These are phyloP conservation scores for Boloria euphrosyne DNA, from an alignment of 2,888 invertebrate genomes.

Conservation along the genomic window DNA sequence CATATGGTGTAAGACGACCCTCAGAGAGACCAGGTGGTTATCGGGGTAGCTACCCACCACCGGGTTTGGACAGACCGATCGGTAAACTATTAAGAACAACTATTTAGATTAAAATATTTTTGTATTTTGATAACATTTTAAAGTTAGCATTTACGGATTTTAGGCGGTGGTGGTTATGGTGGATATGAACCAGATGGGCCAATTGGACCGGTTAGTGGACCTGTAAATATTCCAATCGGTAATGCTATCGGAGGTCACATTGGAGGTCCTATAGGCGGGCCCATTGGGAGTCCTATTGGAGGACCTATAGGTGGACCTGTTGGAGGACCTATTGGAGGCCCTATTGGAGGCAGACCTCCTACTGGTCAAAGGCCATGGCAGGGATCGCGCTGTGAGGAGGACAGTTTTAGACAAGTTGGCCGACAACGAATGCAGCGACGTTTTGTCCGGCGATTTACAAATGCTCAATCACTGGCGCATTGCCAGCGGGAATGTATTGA, in stretches of 20 bases:
- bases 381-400: constrained; percentile 89
- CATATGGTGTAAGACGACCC: constrained; percentile 64
- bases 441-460: constrained; percentile 88
- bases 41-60: constrained; percentile 74
- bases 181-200: constrained; percentile 72
- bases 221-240: constrained; percentile 49
- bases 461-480: constrained; percentile 88
- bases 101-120: no score
- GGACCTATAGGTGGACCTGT: constrained; percentile 62
- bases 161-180: constrained; percentile 52
- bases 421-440: constrained; percentile 90
- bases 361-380: constrained; percentile 68
- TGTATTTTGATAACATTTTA: background rate
- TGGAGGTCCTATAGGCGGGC: constrained; percentile 64
- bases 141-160: background rate
- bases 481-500: constrained; percentile 94
- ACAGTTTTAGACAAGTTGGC: constrained; percentile 92
- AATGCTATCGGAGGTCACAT: constrained; percentile 47
- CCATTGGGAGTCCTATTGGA: constrained; percentile 53
- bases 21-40: constrained; percentile 77
- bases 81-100: no score
- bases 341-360: constrained; percentile 57
- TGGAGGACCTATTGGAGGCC: constrained; percentile 63
- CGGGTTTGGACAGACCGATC: constrained; percentile 68
- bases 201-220: constrained; percentile 58